phyloP scores from a whole-genome alignment of 2,113 vertebrate species.

The Pelecanus crispus region DNA sequence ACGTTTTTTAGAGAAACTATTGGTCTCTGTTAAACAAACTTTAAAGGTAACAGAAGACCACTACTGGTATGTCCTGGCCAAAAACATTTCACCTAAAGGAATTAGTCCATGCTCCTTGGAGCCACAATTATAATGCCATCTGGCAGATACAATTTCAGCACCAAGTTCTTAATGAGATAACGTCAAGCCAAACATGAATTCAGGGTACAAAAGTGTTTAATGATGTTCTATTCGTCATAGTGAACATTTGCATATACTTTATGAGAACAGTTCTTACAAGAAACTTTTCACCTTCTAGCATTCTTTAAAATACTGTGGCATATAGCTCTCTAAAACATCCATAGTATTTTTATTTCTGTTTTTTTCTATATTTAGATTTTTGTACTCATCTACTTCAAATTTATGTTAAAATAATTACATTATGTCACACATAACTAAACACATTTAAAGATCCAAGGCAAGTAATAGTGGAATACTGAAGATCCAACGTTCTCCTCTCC shows the following conservation, averaged over 20 bases:
- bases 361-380: not conserved
- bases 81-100: conserved; percentile 31
- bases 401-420: not conserved
- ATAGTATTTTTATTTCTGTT: not conserved
- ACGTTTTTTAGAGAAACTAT: not conserved
- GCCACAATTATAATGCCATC: conserved; percentile 20
- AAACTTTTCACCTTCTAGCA: not conserved
- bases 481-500: not conserved
- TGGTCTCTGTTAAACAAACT: not conserved
- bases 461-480: not conserved
- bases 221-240: not conserved
- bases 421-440: not conserved
- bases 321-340: not conserved
- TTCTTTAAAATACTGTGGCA: not conserved
- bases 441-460: not conserved
- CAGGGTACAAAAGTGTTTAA: conserved; percentile 32
- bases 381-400: not conserved
- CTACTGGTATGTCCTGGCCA: not conserved
- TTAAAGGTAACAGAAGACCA: not conserved
- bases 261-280: not conserved
- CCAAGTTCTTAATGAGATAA: conserved; percentile 39
- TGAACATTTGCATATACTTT: conserved; percentile 5
- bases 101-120: not conserved
- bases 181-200: not conserved
- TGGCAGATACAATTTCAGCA: conserved; percentile 35